Evolutionary conservation across 1,140 invertebrate species (phyloP).

Genomic region (Melitaea cinxia): DNA sequence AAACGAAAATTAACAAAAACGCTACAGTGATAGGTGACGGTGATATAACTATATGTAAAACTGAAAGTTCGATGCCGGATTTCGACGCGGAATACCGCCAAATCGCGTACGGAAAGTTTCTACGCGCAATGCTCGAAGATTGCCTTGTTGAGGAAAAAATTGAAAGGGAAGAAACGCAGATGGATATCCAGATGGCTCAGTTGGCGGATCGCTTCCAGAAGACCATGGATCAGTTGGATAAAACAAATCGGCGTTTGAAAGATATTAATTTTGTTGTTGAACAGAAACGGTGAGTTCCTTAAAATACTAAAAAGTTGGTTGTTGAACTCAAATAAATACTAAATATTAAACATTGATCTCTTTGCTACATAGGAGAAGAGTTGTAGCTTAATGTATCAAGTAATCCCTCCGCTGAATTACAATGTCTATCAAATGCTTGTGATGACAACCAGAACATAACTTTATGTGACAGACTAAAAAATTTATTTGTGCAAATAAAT

Average conservation of each 20-base stretch:
- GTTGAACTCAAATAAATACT: too few species aligned
- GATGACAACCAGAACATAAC: too few species aligned
- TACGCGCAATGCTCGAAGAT: constrained; percentile 62
- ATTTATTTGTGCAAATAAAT: too few species aligned
- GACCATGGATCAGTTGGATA: constrained; percentile 62
- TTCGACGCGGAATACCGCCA: constrained; percentile 52
- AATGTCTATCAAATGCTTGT: too few species aligned
- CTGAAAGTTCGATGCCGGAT: constrained; percentile 45
- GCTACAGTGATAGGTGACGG: constrained; percentile 39
- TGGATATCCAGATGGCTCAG: constrained; percentile 67
- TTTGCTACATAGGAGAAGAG: too few species aligned
- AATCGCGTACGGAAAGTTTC: constrained; percentile 60
- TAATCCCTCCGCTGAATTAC: too few species aligned
- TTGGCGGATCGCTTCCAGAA: constrained; percentile 66
- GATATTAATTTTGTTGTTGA: constrained; percentile 73
- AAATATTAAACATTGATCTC: too few species aligned
- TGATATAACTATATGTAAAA: constrained; percentile 49
- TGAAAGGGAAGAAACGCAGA: constrained; percentile 57
- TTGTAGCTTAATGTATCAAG: too few species aligned
- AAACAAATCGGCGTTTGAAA: constrained; percentile 64
- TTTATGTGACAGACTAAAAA: too few species aligned
- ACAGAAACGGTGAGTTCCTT: constrained; percentile 67
- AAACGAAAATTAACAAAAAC: constrained; percentile 44
- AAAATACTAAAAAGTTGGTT: too few species aligned
- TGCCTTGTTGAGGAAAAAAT: constrained; percentile 69